phyloP scores from a whole-genome alignment of 2,797 vertebrate genomes.

The Pangasius djambal region DNA sequence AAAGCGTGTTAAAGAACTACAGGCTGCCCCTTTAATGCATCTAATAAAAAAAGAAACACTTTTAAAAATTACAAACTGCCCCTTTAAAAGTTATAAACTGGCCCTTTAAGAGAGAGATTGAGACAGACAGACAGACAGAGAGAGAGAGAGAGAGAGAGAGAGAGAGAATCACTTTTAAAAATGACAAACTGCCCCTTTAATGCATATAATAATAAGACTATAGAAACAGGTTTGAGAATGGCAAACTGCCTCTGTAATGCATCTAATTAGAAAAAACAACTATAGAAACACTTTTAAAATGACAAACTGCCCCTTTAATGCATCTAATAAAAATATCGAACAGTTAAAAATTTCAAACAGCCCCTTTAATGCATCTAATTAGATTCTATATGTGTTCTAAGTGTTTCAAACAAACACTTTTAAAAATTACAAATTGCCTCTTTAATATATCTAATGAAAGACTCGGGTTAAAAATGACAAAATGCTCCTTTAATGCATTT shows the following conservation, averaged over 20 bases:
- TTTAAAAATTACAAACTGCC: not conserved
- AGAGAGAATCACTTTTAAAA: not conserved
- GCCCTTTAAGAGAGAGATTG: not conserved
- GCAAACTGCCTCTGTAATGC: not conserved
- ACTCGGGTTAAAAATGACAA: not conserved
- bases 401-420: not conserved
- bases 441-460: not conserved
- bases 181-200: not conserved
- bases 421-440: not conserved
- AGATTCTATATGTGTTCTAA: not conserved
- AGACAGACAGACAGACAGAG: not conserved
- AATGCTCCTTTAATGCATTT: not conserved
- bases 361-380: not conserved
- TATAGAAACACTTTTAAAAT: not conserved
- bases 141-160: not conserved
- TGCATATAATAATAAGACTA: not conserved
- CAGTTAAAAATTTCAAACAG: not conserved
- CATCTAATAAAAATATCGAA: too few species aligned
- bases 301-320: too few species aligned
- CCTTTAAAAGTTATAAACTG: not conserved
- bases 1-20: too few species aligned
- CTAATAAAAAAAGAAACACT: not conserved
- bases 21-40: too few species aligned
- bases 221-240: not conserved
- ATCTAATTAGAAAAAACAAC: too few species aligned